Base-by-base conservation (phyloP, 37 sponge, comb jelly and placozoan species). In the Dysidea cf. avara region DNA sequence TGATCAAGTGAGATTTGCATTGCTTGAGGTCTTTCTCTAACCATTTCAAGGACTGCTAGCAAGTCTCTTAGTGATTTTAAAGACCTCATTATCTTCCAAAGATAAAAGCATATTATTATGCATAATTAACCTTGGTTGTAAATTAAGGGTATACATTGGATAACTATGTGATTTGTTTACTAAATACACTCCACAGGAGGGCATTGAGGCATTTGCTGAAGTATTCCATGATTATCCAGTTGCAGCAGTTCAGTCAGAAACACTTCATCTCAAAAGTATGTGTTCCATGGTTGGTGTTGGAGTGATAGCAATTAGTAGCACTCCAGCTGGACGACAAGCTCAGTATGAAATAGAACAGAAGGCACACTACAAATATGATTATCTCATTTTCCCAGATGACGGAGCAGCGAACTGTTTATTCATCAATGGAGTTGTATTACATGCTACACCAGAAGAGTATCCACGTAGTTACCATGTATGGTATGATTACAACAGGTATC, bases 241-340 rank as follows among this genome's bases (percentile, higher is more conserved):
- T 16, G 69, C 75, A 11, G 73, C 51, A 21, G 53, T 92, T 17
- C 69, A 61, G 0, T 6, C 37, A 13, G 88, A 54, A 24, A 66
- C 67, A 3, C 80, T 92, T 3, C 92, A 92, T 57, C 66, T 92
- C 12, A 92, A 92, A 78, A 87, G 89, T 21, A 67, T 87, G 39
- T 31, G 77, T 62, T 83, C 92, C 51, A 92, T 92, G 92, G 92
- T 81, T 47, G 89, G 85, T 3, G 75, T 73, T 9, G 77, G 76
- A 35, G 3, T 53, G 22, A 70, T 92, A 17, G 88, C 81, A n/a
- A 80, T 92, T 24, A 89, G 86, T 16, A 65, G 30, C 66, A 78
- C 84, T 1, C 20, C 61, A 12, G 76, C 81, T 26, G 92, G 82
- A 0, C 31, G 34, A 11, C 33, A 24, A 18, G 71, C 81, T 0